phyloP scores from a whole-genome alignment of 2,797 vertebrate species.

The Yasuhikotakia modesta region DNA sequence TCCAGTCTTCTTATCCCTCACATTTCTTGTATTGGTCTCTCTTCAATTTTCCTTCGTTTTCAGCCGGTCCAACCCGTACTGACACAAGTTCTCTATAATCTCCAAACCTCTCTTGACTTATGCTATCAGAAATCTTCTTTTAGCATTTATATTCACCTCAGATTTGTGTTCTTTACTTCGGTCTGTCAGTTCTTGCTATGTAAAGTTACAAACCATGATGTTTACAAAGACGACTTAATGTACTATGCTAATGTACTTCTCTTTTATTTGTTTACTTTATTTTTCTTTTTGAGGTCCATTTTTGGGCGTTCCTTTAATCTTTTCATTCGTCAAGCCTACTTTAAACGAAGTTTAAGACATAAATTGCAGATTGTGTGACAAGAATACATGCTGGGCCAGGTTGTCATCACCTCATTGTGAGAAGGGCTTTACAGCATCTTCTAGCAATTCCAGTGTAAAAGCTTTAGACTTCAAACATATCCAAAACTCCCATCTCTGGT shows the following conservation, averaged over 20 bases:
- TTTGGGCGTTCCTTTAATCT: slow-evolving; percentile 33
- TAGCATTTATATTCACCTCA: slow-evolving; percentile 33
- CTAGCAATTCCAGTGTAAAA: slow-evolving; percentile 6
- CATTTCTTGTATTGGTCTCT: slow-evolving; percentile 13
- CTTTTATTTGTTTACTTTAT: slow-evolving; percentile 22
- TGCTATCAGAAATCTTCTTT: slow-evolving; percentile 32
- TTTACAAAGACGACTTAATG: slow-evolving; percentile 37
- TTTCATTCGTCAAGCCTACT: slow-evolving; percentile 24
- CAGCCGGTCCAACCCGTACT: neutral
- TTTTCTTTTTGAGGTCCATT: slow-evolving; percentile 8
- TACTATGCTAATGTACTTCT: slow-evolving; percentile 27
- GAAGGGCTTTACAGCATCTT: slow-evolving; percentile 24
- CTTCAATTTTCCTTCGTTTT: slow-evolving; percentile 2
- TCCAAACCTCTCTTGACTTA: slow-evolving; percentile 18
- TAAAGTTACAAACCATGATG: slow-evolving; percentile 15
- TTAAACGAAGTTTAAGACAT: slow-evolving; percentile 19
- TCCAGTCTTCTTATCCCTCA: neutral
- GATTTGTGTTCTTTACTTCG: neutral
- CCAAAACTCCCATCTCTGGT: slow-evolving; percentile 17
- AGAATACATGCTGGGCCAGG: slow-evolving; percentile 25
- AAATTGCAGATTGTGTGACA: slow-evolving; percentile 30
- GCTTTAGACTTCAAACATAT: slow-evolving; percentile 35
- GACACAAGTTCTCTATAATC: neutral
- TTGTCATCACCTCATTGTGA: slow-evolving; percentile 42
- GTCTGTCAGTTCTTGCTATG: slow-evolving; percentile 8